Percentiles rank a stretch among this genome's conserved stretches.
Evolutionary conservation across 2,113 vertebrate genomes (phyloP).

Genomic region (Amblyornis subalaris): DNA sequence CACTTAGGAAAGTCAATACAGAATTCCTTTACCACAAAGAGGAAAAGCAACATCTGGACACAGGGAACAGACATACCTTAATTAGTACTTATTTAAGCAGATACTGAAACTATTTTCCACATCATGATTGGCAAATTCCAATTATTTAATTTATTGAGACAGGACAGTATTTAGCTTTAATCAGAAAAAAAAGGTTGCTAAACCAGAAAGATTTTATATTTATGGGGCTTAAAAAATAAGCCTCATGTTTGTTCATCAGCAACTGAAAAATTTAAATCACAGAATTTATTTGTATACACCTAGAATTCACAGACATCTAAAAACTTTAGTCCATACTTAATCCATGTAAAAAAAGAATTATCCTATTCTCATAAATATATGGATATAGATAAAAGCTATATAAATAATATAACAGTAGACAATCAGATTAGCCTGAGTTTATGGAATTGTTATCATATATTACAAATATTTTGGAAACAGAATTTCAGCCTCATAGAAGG

Average conservation of each 20-base stretch:
- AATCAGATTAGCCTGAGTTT: not conserved
- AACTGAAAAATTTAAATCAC: not conserved
- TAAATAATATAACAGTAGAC: not conserved
- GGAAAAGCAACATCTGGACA: not conserved
- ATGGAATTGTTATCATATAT: not conserved
- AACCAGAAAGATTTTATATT: not conserved
- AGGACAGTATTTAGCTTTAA: slow-evolving; percentile 4
- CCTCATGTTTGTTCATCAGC: slow-evolving; percentile 40
- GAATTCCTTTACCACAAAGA: not conserved
- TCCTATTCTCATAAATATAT: slow-evolving; percentile 25
- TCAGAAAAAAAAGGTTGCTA: not conserved
- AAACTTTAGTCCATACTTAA: slow-evolving; percentile 21
- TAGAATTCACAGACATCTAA: slow-evolving; percentile 10
- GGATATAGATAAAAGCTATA: not conserved
- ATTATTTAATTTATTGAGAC: not conserved
- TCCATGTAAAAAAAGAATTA: not conserved
- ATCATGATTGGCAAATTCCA: not conserved
- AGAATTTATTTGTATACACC: not conserved
- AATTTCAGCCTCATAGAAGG: not conserved
- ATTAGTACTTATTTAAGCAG: not conserved
- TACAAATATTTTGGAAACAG: not conserved
- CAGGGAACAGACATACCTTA: not conserved
- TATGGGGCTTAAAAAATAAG: not conserved
- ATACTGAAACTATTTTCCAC: not conserved
- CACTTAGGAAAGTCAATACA: not conserved